Base-by-base conservation (phyloP, 2,113 vertebrate species). In the Lanius collurio region DNA sequence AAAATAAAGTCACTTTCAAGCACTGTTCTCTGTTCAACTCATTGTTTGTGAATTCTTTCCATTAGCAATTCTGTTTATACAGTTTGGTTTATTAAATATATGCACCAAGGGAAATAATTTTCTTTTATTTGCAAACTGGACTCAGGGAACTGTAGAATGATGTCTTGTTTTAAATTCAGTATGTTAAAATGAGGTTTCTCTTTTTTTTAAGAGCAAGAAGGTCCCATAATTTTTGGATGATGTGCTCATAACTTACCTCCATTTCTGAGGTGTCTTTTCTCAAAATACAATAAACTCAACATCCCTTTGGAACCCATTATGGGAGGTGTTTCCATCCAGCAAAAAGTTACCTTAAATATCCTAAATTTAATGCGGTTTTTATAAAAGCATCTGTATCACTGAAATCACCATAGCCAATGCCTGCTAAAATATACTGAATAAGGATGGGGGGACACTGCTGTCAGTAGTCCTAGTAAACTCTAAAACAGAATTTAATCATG, bases 51-150 rank as follows among this genome's bases (percentile, higher is more conserved):
- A 59, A 78, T 90, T 93, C 30, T 78, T 55, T 96, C 94, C 84
- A 92, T 94, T 94, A 96, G 42, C 52, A 94, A 93, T 94, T 97
- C 73, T 96, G 23, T 76, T 91, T 95, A 89, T 81, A 89, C 12
- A 75, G 56, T 94, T 96, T 94, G 95, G 49, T 94, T 95, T 97
- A 97, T 97, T 96, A 97, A 97, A 96, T 95, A 92, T 95, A 93
- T 65, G 22, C 90, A 96, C 94, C 87, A 83, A 94, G 91, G 92
- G 87, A 96, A 97, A 97, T 97, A 0, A 89, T 94, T 93, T 97
- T 81, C 55, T 90, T 97, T 83, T 88, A 95, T 95, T 97, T 55
- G 30, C 82, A 95, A 65, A 80, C 81, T 89, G 94, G 78, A 93
- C 79, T 94, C 83, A 92, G 81, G 71, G 24, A 78, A 85, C 39